Conservation (phyloP, 1,140 invertebrate species). For the Drosophila aff. region DNA sequence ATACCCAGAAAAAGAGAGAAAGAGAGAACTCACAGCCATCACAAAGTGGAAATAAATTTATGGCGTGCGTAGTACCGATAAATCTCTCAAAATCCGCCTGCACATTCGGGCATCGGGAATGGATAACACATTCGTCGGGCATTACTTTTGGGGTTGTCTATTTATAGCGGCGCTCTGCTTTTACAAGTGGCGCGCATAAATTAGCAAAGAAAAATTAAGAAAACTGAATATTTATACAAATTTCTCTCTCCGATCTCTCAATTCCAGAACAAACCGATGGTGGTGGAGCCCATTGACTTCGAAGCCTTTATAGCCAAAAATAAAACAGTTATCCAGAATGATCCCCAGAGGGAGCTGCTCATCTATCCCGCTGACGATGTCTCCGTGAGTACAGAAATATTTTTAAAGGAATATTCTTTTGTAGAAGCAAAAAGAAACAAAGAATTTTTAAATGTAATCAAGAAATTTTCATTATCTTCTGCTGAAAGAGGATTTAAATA, state of each 20-base stretch:
- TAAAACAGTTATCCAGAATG: conserved; percentile 96
- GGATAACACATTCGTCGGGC: conserved; percentile 27
- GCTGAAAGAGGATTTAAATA: not conserved
- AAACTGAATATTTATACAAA: conserved; percentile 7
- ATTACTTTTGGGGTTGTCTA: conserved; percentile 24
- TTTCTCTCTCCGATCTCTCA: conserved; percentile 13
- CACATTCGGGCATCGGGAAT: conserved; percentile 33
- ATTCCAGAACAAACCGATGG: conserved; percentile 90
- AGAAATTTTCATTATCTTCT: not conserved
- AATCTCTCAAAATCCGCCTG: conserved; percentile 55
- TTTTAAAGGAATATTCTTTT: not conserved
- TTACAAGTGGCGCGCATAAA: conserved; percentile 78
- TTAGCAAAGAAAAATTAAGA: conserved; percentile 59
- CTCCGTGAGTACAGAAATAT: conserved; percentile 88
- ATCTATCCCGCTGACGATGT: conserved; percentile 96
- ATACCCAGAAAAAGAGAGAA: not conserved
- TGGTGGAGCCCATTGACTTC: conserved; percentile 95
- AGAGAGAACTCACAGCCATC: conserved; percentile 10
- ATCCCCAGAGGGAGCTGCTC: conserved; percentile 94
- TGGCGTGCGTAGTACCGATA: conserved; percentile 67
- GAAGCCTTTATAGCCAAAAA: conserved; percentile 95
- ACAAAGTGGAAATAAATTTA: conserved; percentile 74
- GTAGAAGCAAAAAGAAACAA: not conserved
- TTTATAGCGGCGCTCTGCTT: conserved; percentile 60
- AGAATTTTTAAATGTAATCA: not conserved